phyloP scores from a whole-genome alignment of 92 coral and sea anemone genomes.

The Porites rus region DNA sequence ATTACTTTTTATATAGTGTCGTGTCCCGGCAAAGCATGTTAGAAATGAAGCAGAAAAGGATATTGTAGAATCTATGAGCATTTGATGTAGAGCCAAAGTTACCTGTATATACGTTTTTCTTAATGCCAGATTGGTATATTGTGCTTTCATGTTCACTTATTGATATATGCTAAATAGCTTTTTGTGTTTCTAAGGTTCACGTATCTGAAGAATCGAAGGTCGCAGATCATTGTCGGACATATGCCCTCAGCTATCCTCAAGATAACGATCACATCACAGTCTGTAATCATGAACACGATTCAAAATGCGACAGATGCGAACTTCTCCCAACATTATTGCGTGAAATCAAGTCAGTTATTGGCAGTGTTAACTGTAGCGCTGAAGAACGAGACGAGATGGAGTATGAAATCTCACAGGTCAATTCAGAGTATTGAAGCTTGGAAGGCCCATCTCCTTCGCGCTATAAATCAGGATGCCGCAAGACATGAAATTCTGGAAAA shows the following conservation, averaged over 20 bases:
- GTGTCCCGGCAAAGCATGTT: too few species aligned
- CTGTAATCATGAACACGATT: conserved; percentile 30
- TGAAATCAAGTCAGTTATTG: background rate
- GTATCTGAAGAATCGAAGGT: conserved; percentile 29
- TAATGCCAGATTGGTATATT: too few species aligned
- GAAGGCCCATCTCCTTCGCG: conserved; percentile 11
- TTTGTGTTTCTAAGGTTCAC: conserved; percentile 25
- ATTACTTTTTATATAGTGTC: too few species aligned
- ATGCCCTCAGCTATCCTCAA: conserved; percentile 21
- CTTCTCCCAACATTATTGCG: conserved; percentile 27
- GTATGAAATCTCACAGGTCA: background rate
- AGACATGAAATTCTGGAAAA: background rate
- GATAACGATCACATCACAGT: conserved; percentile 16
- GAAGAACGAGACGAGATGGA: too few species aligned
- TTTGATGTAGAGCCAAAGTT: too few species aligned
- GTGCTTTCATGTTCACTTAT: too few species aligned
- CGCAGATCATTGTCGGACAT: conserved; percentile 31
- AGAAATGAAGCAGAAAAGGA: too few species aligned
- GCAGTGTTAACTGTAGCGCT: too few species aligned
- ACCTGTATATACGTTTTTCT: too few species aligned
- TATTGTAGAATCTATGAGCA: too few species aligned
- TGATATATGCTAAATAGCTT: too few species aligned
- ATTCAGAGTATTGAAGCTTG: background rate
- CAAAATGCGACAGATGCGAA: conserved; percentile 22
- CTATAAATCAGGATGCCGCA: background rate